Percentiles rank a stretch among this genome's conserved stretches.
phyloP scores from a whole-genome alignment of 2,797 vertebrate genomes.

The Enteromius paludinosus region DNA sequence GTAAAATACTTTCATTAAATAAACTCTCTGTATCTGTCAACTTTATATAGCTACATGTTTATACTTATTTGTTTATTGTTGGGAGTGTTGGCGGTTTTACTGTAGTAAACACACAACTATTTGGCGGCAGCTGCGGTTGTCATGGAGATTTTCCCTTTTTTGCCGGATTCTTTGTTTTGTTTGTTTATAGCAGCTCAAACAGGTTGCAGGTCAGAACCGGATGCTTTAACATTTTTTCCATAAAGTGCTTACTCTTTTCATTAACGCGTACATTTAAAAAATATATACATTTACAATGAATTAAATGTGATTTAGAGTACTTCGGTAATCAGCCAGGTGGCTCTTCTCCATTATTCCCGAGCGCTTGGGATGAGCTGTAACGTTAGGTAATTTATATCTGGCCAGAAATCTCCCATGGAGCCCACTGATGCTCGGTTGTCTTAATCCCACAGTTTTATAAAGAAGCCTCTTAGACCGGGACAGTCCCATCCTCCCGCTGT shows the following conservation, averaged over 20 bases:
- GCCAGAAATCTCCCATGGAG: slow-evolving; percentile 10
- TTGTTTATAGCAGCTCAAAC: slow-evolving; percentile 12
- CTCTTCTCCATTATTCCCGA: slow-evolving; percentile 5
- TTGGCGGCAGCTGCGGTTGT: not conserved
- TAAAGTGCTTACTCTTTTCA: slow-evolving; percentile 15
- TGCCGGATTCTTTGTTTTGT: no score
- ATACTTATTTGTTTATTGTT: not conserved
- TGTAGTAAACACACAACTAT: not conserved
- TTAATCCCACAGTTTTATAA: slow-evolving; percentile 23
- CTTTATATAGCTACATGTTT: not conserved
- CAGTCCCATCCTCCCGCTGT: not conserved
- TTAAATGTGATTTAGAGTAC: not conserved
- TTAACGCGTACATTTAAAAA: not conserved
- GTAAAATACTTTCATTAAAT: not conserved
- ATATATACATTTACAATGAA: not conserved
- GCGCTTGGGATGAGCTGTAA: not conserved
- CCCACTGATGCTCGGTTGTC: not conserved
- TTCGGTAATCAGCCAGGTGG: not conserved
- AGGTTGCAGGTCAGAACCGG: not conserved
- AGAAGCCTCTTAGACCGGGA: not conserved
- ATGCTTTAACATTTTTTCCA: not conserved
- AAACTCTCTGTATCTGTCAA: no score
- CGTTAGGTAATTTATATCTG: not conserved
- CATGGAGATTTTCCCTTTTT: not conserved
- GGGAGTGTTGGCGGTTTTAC: not conserved